Percentiles rank a stretch among this genome's conserved stretches.
Conservation (phyloP, 1,140 invertebrate genomes). For the Neodiprion lecontei region DNA sequence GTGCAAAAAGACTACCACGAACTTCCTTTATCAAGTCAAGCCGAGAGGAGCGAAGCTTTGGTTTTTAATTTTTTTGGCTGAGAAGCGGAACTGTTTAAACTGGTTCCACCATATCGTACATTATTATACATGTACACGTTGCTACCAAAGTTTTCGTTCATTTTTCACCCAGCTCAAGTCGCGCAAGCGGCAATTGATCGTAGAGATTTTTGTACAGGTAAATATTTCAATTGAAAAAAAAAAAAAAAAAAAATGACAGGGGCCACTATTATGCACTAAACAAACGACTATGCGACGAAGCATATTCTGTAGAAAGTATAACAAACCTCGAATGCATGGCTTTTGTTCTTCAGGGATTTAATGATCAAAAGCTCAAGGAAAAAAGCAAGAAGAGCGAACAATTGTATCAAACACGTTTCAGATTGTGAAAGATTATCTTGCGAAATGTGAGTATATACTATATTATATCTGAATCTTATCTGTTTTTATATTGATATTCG, state of each 20-base stretch:
- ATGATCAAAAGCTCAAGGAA: too few relatives aligned
- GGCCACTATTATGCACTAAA: too few relatives aligned
- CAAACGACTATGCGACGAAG: too few relatives aligned
- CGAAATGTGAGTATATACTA: neutral
- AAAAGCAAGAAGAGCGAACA: too few relatives aligned
- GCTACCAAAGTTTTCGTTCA: conserved; percentile 22
- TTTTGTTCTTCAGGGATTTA: too few relatives aligned
- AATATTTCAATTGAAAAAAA: too few relatives aligned
- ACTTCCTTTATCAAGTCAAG: conserved; percentile 1
- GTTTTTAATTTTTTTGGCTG: neutral
- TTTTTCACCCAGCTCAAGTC: conserved; percentile 7
- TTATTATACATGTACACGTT: neutral
- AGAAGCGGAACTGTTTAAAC: neutral
- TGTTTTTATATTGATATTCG: conserved; percentile 4
- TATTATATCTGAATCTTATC: neutral
- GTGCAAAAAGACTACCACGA: conserved; percentile 30
- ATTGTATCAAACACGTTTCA: too few relatives aligned
- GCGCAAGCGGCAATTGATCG: neutral
- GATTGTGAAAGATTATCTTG: too few relatives aligned
- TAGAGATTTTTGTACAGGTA: neutral
- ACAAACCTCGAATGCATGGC: too few relatives aligned
- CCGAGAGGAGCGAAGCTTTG: neutral
- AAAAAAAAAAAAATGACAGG: too few relatives aligned
- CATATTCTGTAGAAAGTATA: too few relatives aligned
- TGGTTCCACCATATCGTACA: neutral